A percentile compares a stretch with the other conserved stretches of the same genome.
phyloP scores from a whole-genome alignment of 2,113 vertebrate species.

The Crocuta crocuta region DNA sequence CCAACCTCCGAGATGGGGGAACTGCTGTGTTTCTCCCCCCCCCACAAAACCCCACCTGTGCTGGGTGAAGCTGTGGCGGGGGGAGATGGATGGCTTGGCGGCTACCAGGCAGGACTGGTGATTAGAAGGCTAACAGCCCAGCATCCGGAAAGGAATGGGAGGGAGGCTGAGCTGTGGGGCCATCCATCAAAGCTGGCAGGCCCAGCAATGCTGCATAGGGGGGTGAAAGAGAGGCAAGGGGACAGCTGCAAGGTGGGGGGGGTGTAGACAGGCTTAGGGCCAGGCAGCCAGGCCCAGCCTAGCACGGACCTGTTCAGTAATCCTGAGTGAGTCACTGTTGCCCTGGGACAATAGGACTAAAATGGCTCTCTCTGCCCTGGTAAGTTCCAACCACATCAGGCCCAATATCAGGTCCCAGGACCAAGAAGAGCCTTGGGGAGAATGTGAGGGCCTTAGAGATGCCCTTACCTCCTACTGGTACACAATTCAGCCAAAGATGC shows the following conservation, averaged over 20 bases:
- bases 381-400: not conserved
- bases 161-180: not conserved
- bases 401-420: not conserved
- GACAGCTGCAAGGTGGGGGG: not conserved
- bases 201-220: not conserved
- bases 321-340: not conserved
- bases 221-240: not conserved
- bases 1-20: not conserved
- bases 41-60: not conserved
- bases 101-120: conserved; percentile 54
- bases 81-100: conserved; percentile 21
- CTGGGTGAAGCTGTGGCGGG: not conserved
- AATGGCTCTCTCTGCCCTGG: not conserved
- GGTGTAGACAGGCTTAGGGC: not conserved
- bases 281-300: not conserved
- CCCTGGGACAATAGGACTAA: conserved; percentile 13
- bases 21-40: not conserved
- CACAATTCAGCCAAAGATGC: not conserved
- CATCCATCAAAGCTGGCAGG: conserved; percentile 74
- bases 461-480: not conserved
- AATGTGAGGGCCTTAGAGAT: not conserved
- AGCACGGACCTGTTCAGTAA: not conserved
- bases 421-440: not conserved
- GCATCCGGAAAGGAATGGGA: conserved; percentile 48
- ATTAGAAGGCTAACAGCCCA: conserved; percentile 68